Base-by-base conservation (phyloP, 2,113 vertebrate species). In the Salvelinus alpinus region DNA sequence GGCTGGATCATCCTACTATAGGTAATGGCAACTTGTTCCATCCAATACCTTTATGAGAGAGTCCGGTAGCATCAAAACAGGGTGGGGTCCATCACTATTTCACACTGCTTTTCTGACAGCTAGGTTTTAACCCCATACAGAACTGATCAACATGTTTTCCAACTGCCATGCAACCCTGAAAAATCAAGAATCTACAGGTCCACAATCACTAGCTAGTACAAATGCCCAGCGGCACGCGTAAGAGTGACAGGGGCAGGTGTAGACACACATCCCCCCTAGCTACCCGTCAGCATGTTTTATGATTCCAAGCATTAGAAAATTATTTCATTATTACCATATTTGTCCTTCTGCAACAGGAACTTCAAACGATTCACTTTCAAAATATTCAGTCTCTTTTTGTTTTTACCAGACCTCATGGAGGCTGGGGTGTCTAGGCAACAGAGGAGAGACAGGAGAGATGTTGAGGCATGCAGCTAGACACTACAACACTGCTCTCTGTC, bases 221-320 rank as follows among this genome's bases (percentile, higher is more conserved):
- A 60, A 57, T 72, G 89, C 92, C 90, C 79, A 71, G 80, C 81
- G 81, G 90, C 92, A 91, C 79, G 91, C 87, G 89, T 92, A 12
- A 44, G 91, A 93, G 82, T 80, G 88, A 88, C 83, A 87, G 86
- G 79, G 78, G 90, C 92, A 94, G 92, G 89, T 92, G 91, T 84
- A 88, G 80, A 82, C 76, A 83, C 72, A 73, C 70, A 64, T 83
- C 81, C 31, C 75, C n/a, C 54, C 78, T 93, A 87, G 86, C 84
- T 92, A 83, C 48, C 72, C 82, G 85, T 91, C 89, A 93, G 76
- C 54, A 9, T 78, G 74, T 20, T 85, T 88, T 84, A 80, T 84
- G 78, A 87, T 68, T 83, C 73, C 81, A 87, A 76, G 83, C 70
- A 78, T 84, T 84, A 89, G 89, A 44, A 86, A 80, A 86, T 44